Evolutionary conservation across 2,888 invertebrate genomes (phyloP).

Genomic region (Clepsis dumicolana): DNA sequence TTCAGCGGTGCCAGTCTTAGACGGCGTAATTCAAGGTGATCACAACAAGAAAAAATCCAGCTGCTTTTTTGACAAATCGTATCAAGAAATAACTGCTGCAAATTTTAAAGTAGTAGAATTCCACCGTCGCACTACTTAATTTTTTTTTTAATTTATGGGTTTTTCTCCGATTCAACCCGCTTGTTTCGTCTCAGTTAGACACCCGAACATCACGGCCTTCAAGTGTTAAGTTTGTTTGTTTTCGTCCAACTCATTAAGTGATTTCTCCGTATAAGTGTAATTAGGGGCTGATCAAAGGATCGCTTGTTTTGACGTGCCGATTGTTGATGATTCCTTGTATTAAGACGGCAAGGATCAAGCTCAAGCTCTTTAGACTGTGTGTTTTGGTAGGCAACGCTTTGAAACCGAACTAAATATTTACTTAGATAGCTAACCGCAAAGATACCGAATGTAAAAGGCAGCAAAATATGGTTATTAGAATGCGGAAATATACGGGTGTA

Average conservation of each 20-base stretch:
- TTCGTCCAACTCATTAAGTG: slow-evolving; percentile 77
- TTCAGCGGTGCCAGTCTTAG: slow-evolving; percentile 49
- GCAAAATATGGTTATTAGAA: not conserved
- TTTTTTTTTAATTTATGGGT: not conserved
- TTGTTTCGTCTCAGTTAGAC: slow-evolving; percentile 21
- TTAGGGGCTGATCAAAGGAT: slow-evolving; percentile 77
- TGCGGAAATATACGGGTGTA: not conserved
- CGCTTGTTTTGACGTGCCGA: slow-evolving; percentile 70
- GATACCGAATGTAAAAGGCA: not conserved
- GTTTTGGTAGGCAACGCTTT: slow-evolving; percentile 37
- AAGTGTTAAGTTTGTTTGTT: slow-evolving; percentile 49
- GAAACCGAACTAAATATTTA: slow-evolving; percentile 22
- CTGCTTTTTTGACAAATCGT: not conserved
- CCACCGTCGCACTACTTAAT: not conserved
- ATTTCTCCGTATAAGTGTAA: slow-evolving; percentile 73
- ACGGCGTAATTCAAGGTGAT: not conserved
- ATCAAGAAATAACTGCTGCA: not conserved
- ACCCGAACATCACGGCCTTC: slow-evolving; percentile 31
- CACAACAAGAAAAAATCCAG: not conserved
- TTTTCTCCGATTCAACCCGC: slow-evolving; percentile 6
- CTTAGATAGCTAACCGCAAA: slow-evolving; percentile 10
- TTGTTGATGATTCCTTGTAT: slow-evolving; percentile 60
- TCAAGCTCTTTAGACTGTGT: slow-evolving; percentile 21
- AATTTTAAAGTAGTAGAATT: not conserved
- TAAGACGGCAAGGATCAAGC: slow-evolving; percentile 47